Evolutionary conservation across 1,140 invertebrate genomes (phyloP), one percentile per base, ranked within the genome.

Genomic region (Protaetia brevitarsis): DNA sequence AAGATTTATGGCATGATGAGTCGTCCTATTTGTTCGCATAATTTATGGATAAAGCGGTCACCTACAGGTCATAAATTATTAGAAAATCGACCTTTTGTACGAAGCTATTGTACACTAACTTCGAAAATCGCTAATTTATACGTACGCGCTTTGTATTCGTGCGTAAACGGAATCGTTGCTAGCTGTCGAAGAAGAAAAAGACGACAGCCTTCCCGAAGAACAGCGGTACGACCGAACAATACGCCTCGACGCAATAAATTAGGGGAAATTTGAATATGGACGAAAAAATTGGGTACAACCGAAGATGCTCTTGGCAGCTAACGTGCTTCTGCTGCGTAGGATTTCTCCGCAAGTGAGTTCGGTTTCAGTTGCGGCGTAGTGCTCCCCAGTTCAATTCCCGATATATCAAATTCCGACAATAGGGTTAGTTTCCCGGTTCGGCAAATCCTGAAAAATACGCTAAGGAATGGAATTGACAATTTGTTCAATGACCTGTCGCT

Each of bases 401-500:
- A 59, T 59, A 59, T 59, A 59, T 59, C 57, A 59, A 59, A 59
- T 59, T 31, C 26, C 29, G 57, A 59, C 57, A 59, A 59, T 59
- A 59, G 57, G 57, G 57, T 59, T 59, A 59, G 57, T 59, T 59
- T 59, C 57, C 13, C 57, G 57, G 57, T 59, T 59, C 57, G 26
- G 57, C 30, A 59, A 59, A 59, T 59, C 57, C 57, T 59, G 57
- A 59, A 59, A 59, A 59, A 59, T 59, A 59, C 57, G 57, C 29
- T 59, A 59, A 59, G 57, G 57, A 59, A 59, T 31, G 57, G 57
- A 59, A 59, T 59, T 59, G 57, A 59, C 57, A 59, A 59, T 59
- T 59, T 59, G 57, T 28, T 27, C 57, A 59, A 59, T 59, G 26
- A 59, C 57, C 57, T 51, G 57, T 59, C 57, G 23, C n/a, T 29